Evolutionary conservation across 2,888 invertebrate genomes (phyloP).

Genomic region (Acrobasis suavella): DNA sequence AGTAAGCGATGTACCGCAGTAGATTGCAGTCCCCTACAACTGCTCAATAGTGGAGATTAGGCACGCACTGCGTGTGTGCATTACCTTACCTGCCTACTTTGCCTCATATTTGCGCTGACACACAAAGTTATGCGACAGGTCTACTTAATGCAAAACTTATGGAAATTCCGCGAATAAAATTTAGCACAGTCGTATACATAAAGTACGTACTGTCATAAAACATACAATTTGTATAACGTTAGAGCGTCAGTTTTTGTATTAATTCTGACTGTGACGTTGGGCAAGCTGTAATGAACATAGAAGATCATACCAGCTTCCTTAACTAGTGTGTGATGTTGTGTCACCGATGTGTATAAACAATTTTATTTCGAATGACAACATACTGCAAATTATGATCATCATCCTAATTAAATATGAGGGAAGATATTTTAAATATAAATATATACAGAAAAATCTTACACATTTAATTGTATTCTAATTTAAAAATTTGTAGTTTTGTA

Average conservation of each 20-base stretch:
- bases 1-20: conserved; percentile 22
- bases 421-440: no score
- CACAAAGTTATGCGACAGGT: conserved; percentile 41
- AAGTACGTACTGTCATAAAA: not conserved
- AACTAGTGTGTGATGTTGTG: conserved; percentile 1
- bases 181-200: not conserved
- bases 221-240: not conserved
- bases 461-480: no score
- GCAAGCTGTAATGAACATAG: conserved; percentile 3
- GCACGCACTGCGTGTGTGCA: conserved; percentile 56
- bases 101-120: conserved; percentile 48
- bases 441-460: no score
- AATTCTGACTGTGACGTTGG: not conserved
- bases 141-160: conserved; percentile 8
- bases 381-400: not conserved
- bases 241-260: no score
- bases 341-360: not conserved
- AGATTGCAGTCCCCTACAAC: conserved; percentile 46
- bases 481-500: no score
- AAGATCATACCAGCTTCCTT: not conserved
- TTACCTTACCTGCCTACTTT: conserved; percentile 41
- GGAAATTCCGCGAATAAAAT: not conserved
- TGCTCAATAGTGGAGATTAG: conserved; percentile 67
- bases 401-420: no score
- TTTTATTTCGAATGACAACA: not conserved